Evolutionary conservation across 2,113 vertebrate species (phyloP).

Genomic region (Chrysemys picta): DNA sequence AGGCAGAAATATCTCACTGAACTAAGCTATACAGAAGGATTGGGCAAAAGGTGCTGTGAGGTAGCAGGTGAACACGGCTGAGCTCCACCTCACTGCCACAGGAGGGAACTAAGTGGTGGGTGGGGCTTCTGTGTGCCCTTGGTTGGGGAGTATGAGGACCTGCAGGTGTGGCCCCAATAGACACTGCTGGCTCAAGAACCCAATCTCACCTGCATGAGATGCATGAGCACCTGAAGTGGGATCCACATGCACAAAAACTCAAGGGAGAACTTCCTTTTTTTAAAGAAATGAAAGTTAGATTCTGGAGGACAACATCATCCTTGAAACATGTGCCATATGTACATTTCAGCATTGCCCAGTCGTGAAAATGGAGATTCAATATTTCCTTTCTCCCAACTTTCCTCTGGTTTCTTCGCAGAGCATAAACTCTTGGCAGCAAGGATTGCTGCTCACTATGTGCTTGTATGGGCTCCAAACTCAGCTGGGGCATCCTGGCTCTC

Average conservation of each 20-base stretch:
- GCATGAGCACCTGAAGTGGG: neutral
- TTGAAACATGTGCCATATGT: neutral
- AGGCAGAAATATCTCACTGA: neutral
- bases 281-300: neutral
- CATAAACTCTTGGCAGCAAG: neutral
- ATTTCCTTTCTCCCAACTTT: neutral
- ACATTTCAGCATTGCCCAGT: neutral
- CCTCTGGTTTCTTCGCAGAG: neutral
- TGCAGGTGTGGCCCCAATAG: accelerated
- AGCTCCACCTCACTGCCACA: neutral
- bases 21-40: neutral
- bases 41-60: neutral
- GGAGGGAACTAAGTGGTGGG: neutral
- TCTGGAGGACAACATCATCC: neutral
- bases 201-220: neutral
- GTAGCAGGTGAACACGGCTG: neutral
- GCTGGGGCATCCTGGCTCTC: neutral
- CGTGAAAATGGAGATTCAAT: accelerated
- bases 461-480: neutral
- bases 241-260: neutral
- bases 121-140: neutral
- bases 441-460: neutral
- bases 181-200: neutral
- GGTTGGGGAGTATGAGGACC: accelerated
- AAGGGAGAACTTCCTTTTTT: neutral